Base-by-base conservation (phyloP, 2,797 vertebrate species). In the Lepidocolaptes lacrymiger region DNA sequence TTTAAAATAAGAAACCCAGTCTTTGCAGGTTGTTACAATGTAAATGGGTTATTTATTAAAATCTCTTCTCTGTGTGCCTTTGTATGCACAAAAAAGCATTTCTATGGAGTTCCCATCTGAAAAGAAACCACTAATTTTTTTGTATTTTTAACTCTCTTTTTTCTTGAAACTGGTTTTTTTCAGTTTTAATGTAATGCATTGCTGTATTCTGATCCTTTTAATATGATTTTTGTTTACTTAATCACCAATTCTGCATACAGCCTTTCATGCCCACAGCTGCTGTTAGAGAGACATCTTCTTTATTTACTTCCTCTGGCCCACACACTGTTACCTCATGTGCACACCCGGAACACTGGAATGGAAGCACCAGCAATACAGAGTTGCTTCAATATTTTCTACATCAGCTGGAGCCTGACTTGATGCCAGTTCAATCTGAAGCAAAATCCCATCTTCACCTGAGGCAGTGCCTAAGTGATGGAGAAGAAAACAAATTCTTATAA, bases 391-490 rank as follows among this genome's bases (percentile, higher is more conserved):
- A 12, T 72, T 89, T 91, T 59, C 80, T 52, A 7, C 18, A 19
- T 91, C 62, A 87, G 34, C 55, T 80, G 41, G 26, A 81, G 55
- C 55, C 68, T 73, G 32, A 55, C n/a, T 89, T 94, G 85, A 88
- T 72, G 46, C 27, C 46, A n/a, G 26, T 48, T 41, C 74, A 84
- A 6, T 49, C 18, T 77, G 82, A 94, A 89, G 72, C 34, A 81
- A 95, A 95, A 24, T 93, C 83, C 28, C 61, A 32, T 52, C 61
- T 49, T 88, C 52, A 95, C 84, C 67, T 85, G 64, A 94, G 49
- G 52, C 88, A 48, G 51, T 77, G 54, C 62, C 37, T 49, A 62
- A 88, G 79, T 54, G 67, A 43, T 73, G 8, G 8, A 81, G 91
- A 39, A 89, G 66, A 16, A 94, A 82, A 58, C 93, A 87, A 89